phyloP scores from a whole-genome alignment of 2,113 vertebrate genomes.

The Corythoichthys haematopterus region DNA sequence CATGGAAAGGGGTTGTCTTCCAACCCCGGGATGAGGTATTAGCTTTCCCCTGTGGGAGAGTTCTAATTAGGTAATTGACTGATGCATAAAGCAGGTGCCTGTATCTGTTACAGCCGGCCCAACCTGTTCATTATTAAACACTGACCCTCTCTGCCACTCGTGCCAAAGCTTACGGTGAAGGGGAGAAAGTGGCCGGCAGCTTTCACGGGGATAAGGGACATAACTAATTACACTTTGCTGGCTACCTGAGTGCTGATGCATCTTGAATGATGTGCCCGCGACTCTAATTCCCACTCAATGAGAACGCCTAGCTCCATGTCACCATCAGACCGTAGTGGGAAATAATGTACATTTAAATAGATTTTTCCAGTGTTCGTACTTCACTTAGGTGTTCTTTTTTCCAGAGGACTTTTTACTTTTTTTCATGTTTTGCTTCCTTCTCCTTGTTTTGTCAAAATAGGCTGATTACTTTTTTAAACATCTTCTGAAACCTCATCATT shows the following conservation, averaged over 20 bases:
- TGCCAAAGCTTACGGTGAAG: slow-evolving; percentile 57
- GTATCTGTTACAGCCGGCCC: slow-evolving; percentile 75
- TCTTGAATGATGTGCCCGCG: slow-evolving; percentile 23
- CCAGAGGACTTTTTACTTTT: neutral
- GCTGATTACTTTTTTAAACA: too few relatives aligned
- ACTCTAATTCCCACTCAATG: slow-evolving; percentile 31
- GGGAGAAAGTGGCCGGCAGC: slow-evolving; percentile 59
- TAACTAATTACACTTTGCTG: slow-evolving; percentile 68
- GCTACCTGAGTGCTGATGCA: slow-evolving; percentile 53
- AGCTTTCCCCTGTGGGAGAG: slow-evolving; percentile 73
- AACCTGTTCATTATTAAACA: slow-evolving; percentile 78
- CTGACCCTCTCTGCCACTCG: slow-evolving; percentile 70
- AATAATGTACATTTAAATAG: slow-evolving; percentile 9
- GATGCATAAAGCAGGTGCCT: slow-evolving; percentile 77
- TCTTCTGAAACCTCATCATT: neutral
- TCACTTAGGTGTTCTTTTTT: neutral
- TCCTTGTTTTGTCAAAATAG: too few relatives aligned
- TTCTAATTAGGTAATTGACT: slow-evolving; percentile 81
- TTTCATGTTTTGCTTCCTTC: too few relatives aligned
- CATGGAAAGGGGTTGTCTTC: slow-evolving; percentile 61
- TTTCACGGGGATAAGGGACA: slow-evolving; percentile 56
- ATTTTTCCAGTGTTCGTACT: slow-evolving; percentile 15
- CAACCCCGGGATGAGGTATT: slow-evolving; percentile 62
- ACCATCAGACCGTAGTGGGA: neutral
- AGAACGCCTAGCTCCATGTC: slow-evolving; percentile 6